Percentiles rank a stretch among this genome's conserved stretches.
These are phyloP conservation scores for Lepus townsendii DNA, from an alignment of 2,797 vertebrate genomes.

Conservation along the genomic window DNA sequence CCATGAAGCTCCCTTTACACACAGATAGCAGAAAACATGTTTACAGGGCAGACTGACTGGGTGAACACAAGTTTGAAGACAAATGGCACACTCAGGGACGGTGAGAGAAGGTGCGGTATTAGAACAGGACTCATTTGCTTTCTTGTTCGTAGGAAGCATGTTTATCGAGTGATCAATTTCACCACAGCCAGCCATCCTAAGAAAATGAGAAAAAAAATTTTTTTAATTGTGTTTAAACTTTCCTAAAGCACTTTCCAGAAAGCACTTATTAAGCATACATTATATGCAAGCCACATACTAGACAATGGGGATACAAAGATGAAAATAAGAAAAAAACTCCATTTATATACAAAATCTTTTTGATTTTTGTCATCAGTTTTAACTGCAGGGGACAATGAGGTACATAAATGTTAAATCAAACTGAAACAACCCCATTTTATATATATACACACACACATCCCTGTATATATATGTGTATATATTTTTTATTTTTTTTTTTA, in stretches of 20 bases:
- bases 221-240: conserved; percentile 41
- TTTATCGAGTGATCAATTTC: conserved; percentile 94
- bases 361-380: conserved; percentile 8
- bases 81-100: conserved; percentile 96
- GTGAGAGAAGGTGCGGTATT: conserved; percentile 92
- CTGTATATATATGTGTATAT: too few species aligned
- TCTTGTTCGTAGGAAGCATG: conserved; percentile 92
- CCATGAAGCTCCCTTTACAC: conserved; percentile 99
- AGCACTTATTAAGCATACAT: neutral
- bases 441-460: too few species aligned
- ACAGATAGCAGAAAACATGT: conserved; percentile 98
- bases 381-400: neutral
- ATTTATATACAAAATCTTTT: conserved; percentile 14
- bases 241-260: conserved; percentile 18
- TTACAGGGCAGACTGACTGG: conserved; percentile 97
- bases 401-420: neutral
- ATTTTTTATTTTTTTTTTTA: too few species aligned
- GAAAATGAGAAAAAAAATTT: conserved; percentile 59
- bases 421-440: neutral
- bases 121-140: conserved; percentile 90
- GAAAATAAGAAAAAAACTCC: neutral
- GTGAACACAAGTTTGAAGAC: conserved; percentile 97
- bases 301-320: neutral
- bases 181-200: conserved; percentile 96
- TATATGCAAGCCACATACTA: neutral